A percentile compares a stretch with the other conserved stretches of the same genome.
Conservation (phyloP, 2,797 vertebrate species). For the Tadarida brasiliensis region DNA sequence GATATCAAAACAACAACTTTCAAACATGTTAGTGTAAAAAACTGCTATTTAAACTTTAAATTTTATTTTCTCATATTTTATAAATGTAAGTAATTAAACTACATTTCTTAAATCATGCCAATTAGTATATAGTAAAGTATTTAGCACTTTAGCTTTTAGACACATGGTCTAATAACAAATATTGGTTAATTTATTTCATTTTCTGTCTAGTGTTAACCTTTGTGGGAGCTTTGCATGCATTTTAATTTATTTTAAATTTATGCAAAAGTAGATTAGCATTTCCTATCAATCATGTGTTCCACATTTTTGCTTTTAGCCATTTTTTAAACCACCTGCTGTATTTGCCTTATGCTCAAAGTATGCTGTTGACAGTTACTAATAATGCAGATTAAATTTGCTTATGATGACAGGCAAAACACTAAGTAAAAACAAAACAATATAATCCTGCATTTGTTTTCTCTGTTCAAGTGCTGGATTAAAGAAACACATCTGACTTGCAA, state of each 20-base stretch:
- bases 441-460: constrained; percentile 76
- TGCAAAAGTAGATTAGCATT: constrained; percentile 86
- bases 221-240: constrained; percentile 75
- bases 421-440: constrained; percentile 83
- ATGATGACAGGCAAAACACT: constrained; percentile 86
- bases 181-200: constrained; percentile 84
- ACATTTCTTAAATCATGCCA: constrained; percentile 68
- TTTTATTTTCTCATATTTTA: background rate
- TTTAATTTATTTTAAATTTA: constrained; percentile 88
- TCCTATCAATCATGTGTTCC: constrained; percentile 87
- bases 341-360: constrained; percentile 87
- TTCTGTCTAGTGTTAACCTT: constrained; percentile 84
- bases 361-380: constrained; percentile 88
- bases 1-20: background rate
- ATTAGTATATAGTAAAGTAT: constrained; percentile 67
- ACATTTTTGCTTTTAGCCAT: constrained; percentile 84
- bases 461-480: constrained; percentile 77
- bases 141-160: constrained; percentile 75
- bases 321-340: constrained; percentile 87
- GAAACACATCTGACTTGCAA: constrained; percentile 68
- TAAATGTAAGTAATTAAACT: constrained; percentile 51
- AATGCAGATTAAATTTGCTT: constrained; percentile 88
- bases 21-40: constrained; percentile 56
- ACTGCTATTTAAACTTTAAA: background rate
- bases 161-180: constrained; percentile 81